Evolutionary conservation across 2,888 invertebrate genomes (phyloP), one percentile per base, ranked within the genome.

Genomic region (Geotrupes spiniger): DNA sequence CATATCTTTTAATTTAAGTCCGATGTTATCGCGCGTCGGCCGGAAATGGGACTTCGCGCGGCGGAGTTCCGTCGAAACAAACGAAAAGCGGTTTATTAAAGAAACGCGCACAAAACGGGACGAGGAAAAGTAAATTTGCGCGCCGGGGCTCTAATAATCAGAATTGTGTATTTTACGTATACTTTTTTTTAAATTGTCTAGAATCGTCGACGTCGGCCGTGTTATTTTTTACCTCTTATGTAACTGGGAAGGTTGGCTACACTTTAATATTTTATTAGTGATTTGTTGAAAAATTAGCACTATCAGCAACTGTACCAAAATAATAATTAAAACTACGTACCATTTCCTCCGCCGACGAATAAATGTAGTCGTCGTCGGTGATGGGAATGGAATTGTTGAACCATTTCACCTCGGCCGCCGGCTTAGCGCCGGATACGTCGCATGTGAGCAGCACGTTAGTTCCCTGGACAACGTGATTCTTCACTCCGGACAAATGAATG

Each of bases 361-460:
- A 52, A 46, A 62, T 57, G 45, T 53, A 55, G 47, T 58, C 56
- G 21, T 54, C 54, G 50, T 68, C 59, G 28, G 63, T 62, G 42
- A 73, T 68, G 39, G 67, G 67, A 39, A 77, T 72, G 0, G 88
- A 84, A 11, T 86, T 84, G 70, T 93, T 93, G 74, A 80, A 88
- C 93, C 93, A 94, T 48, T 86, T 83, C 50, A 94, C 80, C 59
- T 81, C 83, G 6, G 92, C 92, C 0, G 89, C 82, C 0, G 94
- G 94, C 37, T 88, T 76, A 0, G 93, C 92, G 0, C 90, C 92
- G 27, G 80, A 80, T 2, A 90, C 89, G 56, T 75, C 74, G 69
- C 94, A 94, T 68, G 84, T 80, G 52, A 94, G 79, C 43, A 85
- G 81, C 43, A 93, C 86, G 62, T 85, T 81, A 4, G 85, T 85